Conservation (phyloP, 2,113 vertebrate genomes). For the Tiliqua scincoides region DNA sequence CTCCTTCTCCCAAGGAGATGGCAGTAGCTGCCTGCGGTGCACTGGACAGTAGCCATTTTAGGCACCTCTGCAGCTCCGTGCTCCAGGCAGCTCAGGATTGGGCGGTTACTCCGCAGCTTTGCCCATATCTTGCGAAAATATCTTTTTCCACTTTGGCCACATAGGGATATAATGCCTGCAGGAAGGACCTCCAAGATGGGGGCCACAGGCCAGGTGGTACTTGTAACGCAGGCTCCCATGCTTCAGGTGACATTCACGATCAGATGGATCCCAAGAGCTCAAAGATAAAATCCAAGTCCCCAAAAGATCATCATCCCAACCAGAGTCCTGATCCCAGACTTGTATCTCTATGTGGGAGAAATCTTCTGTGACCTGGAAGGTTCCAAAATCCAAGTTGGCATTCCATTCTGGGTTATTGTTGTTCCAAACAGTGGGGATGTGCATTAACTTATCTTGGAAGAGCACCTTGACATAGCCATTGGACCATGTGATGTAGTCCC, state of each 20-base stretch:
- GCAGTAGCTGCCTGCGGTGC: too few species aligned
- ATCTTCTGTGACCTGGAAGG: slow-evolving; percentile 35
- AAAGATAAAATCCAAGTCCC: slow-evolving; percentile 71
- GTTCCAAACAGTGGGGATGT: slow-evolving; percentile 68
- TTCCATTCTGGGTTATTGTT: slow-evolving; percentile 79
- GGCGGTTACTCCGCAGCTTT: too few species aligned
- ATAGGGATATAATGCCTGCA: slow-evolving; percentile 77
- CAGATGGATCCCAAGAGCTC: slow-evolving; percentile 34
- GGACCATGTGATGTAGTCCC: slow-evolving; percentile 70
- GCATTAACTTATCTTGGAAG: neutral
- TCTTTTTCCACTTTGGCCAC: too few species aligned
- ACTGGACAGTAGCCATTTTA: too few species aligned
- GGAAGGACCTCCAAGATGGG: slow-evolving; percentile 68
- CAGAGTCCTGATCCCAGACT: slow-evolving; percentile 84
- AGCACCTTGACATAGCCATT: slow-evolving; percentile 83
- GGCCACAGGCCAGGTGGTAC: slow-evolving; percentile 69
- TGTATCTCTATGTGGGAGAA: slow-evolving; percentile 72
- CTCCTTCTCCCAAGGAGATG: too few species aligned
- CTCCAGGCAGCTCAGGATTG: too few species aligned
- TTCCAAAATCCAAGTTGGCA: slow-evolving; percentile 63
- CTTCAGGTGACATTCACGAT: slow-evolving; percentile 66
- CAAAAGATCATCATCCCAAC: slow-evolving; percentile 81
- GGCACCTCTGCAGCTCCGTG: too few species aligned
- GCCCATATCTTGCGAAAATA: too few species aligned
- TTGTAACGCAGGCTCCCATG: slow-evolving; percentile 75